Conservation (phyloP, 1,140 invertebrate species). For the Diprion similis region DNA sequence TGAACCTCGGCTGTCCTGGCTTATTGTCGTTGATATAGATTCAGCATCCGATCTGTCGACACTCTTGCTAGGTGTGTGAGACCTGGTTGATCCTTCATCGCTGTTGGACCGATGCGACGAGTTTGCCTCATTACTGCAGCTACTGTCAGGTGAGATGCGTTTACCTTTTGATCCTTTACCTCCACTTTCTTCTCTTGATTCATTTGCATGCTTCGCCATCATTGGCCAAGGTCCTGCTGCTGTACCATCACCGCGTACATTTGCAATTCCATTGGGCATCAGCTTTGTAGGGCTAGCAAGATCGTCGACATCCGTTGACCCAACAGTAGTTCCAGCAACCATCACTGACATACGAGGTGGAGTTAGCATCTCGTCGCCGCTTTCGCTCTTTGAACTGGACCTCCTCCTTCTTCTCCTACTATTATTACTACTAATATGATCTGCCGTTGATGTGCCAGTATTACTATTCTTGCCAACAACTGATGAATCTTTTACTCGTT, state of each 20-base stretch:
- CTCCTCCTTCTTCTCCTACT: constrained; percentile 25
- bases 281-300: constrained; percentile 43
- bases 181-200: constrained; percentile 7
- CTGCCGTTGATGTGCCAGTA: constrained; percentile 40
- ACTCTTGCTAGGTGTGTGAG: constrained; percentile 60
- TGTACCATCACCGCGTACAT: constrained; percentile 19
- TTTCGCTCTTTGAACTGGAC: constrained; percentile 45
- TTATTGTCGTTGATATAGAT: constrained; percentile 80
- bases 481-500: constrained; percentile 74
- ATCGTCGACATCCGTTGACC: constrained; percentile 49
- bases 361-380: constrained; percentile 45
- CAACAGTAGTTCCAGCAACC: constrained; percentile 53
- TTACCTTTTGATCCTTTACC: constrained; percentile 44
- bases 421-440: constrained; percentile 25
- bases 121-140: constrained; percentile 38
- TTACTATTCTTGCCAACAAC: constrained; percentile 51
- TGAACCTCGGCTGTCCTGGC: constrained; percentile 77
- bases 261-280: constrained; percentile 36
- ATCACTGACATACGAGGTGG: constrained; percentile 41
- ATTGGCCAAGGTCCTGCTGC: not conserved
- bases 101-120: constrained; percentile 59
- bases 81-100: constrained; percentile 66
- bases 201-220: constrained; percentile 29
- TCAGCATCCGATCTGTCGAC: constrained; percentile 78
- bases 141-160: constrained; percentile 53